Base-by-base conservation (phyloP, 2,888 invertebrate genomes). In the Lacanobia oleracea region DNA sequence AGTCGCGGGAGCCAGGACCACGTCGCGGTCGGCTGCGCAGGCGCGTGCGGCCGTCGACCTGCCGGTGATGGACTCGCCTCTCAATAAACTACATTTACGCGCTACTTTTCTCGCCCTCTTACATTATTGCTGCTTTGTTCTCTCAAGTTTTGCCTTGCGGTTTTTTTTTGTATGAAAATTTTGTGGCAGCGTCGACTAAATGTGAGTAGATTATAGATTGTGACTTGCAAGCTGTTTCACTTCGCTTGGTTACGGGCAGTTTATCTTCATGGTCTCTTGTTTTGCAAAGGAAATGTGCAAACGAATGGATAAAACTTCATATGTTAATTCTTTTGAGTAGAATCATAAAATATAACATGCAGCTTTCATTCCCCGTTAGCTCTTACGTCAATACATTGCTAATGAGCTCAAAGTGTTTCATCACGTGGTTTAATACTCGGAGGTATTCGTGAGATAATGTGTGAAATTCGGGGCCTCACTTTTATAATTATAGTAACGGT, bases 1-100 rank as follows among this genome's bases (percentile, higher is more conserved):
- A 72, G 70, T 64, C 78, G 78, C 82, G 89, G 89, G 89, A 90
- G 89, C 87, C 88, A 93, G 94, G 93, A 93, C 88, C 88, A 88
- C 88, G 91, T 88, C 88, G 90, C 92, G 92, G 91, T 91, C 89
- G 90, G 90, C 76, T 91, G 91, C 92, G 87, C 90, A 87, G 85
- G 90, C 91, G 87, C 83, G 77, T 64, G 86, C 89, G 90, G 91
- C 79, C 94, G 91, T 89, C 92, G 94, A 94, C 93, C 94, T 83
- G 83, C 81, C 81, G 72, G 77, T 83, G 79, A 85, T 83, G 84
- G 82, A 85, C 84, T 82, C 77, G 67, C 75, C 66, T 81, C 72
- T 82, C 79, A 83, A 84, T 86, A 87, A 86, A 87, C 82, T 77
- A 67, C 79, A 81, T 87, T 87, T 85, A 86, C 80, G 82, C 82